Evolutionary conservation across 2,888 invertebrate genomes (phyloP).

Genomic region (Punctoribates punctum): DNA sequence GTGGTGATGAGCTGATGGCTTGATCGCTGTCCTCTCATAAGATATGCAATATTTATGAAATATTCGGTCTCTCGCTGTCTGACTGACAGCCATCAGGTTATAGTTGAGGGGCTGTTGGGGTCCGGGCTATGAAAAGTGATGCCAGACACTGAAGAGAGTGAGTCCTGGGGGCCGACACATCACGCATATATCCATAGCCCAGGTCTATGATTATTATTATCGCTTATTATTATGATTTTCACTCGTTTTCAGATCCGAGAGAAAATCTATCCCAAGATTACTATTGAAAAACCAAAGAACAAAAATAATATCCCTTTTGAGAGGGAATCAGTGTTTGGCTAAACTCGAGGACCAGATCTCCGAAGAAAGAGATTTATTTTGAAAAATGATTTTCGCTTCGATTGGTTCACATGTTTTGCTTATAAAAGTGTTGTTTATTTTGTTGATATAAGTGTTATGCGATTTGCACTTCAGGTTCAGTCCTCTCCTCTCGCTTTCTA

Average conservation of each 20-base stretch:
- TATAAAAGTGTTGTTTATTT: slow-evolving; percentile 21
- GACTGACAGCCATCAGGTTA: slow-evolving; percentile 10
- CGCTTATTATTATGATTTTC: slow-evolving; percentile 22
- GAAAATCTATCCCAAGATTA: not conserved
- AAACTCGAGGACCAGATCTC: not conserved
- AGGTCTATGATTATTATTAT: slow-evolving; percentile 23
- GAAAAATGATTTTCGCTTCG: not conserved
- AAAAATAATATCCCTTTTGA: not conserved
- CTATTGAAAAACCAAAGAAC: not conserved
- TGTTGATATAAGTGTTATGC: slow-evolving; percentile 9
- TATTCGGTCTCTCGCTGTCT: not conserved
- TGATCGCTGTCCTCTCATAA: too few relatives aligned
- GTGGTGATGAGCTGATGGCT: too few relatives aligned
- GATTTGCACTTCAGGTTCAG: not conserved
- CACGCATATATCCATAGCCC: slow-evolving; percentile 6
- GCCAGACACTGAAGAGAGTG: not conserved
- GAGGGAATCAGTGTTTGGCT: slow-evolving; percentile 7
- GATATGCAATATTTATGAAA: too few relatives aligned
- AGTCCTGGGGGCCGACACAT: not conserved
- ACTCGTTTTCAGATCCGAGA: slow-evolving; percentile 12
- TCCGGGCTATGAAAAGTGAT: not conserved
- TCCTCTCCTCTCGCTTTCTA: not conserved
- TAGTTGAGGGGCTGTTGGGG: not conserved
- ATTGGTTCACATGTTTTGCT: not conserved
- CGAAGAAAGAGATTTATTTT: not conserved